These are phyloP conservation scores for Zaprionus lineosus DNA, from an alignment of 2,888 invertebrate genomes.

Conservation along the genomic window DNA sequence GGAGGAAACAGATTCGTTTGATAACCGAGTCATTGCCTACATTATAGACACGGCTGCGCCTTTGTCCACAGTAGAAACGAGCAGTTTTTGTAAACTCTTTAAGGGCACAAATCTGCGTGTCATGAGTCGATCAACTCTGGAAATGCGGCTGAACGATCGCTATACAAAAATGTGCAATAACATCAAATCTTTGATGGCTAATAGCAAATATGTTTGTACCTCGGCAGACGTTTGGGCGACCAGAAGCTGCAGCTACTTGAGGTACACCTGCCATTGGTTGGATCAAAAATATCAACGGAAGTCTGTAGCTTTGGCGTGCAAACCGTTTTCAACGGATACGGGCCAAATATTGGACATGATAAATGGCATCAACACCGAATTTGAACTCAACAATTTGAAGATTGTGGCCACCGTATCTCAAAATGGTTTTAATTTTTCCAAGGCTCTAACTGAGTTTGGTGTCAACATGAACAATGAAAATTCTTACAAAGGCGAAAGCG, in stretches of 20 bases:
- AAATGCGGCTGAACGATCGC: constrained; percentile 14
- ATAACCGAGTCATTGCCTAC: constrained; percentile 21
- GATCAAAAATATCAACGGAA: constrained; percentile 34
- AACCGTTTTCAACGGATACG: constrained; percentile 7
- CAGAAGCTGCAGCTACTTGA: constrained; percentile 9
- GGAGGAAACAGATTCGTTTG: constrained; percentile 28
- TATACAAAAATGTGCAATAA: constrained; percentile 23
- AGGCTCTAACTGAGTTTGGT: constrained; percentile 22
- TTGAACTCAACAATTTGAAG: constrained; percentile 25
- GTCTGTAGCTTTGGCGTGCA: constrained; percentile 28
- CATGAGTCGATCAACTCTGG: constrained; percentile 16
- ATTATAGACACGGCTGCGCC: constrained; percentile 35
- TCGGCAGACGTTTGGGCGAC: constrained; percentile 27
- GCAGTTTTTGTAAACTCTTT: constrained; percentile 39
- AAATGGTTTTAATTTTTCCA: neutral
- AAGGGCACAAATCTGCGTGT: constrained; percentile 29
- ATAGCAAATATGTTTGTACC: constrained; percentile 38
- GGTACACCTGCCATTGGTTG: constrained; percentile 47
- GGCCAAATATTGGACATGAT: constrained; percentile 26
- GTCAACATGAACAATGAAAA: constrained; percentile 1
- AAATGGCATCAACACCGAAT: constrained; percentile 24
- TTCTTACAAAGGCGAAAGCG: neutral
- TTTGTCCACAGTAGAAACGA: constrained; percentile 25
- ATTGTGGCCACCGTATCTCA: constrained; percentile 35
- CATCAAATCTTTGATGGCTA: constrained; percentile 13